phyloP scores from a whole-genome alignment of 2,888 invertebrate species.

The Meta bourneti region DNA sequence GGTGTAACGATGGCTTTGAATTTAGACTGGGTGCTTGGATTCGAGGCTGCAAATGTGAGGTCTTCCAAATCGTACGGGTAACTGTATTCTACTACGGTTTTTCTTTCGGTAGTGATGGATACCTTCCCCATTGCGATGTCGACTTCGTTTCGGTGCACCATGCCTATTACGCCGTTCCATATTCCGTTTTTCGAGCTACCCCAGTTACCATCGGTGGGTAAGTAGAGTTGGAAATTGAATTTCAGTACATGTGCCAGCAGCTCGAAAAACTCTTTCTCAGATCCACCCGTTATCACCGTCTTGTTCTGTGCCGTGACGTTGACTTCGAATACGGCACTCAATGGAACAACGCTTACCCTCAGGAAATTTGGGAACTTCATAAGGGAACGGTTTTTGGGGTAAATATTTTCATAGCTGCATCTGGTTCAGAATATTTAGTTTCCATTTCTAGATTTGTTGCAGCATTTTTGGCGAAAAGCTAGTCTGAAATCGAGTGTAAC shows the following conservation, averaged over 20 bases:
- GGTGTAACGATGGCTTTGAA: constrained; percentile 27
- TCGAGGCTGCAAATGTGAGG: constrained; percentile 38
- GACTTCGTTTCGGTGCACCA: constrained; percentile 78
- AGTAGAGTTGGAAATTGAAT: not conserved
- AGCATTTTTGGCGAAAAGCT: no score
- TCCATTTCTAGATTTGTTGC: no score
- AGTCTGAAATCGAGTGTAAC: no score
- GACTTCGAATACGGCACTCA: not conserved
- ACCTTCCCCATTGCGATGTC: constrained; percentile 83
- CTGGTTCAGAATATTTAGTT: no score
- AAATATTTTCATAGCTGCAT: no score
- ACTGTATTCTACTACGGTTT: constrained; percentile 83
- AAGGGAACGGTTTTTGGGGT: no score
- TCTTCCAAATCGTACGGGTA: constrained; percentile 79
- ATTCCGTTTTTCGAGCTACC: constrained; percentile 15
- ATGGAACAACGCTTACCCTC: not conserved
- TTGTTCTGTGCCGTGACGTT: not conserved
- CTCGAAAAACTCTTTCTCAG: constrained; percentile 18
- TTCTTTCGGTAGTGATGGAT: constrained; percentile 83
- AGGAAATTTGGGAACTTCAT: not conserved
- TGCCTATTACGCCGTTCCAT: constrained; percentile 78
- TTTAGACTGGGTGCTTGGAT: constrained; percentile 26
- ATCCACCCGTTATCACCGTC: not conserved
- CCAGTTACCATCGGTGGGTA: constrained; percentile 7
- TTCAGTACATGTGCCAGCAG: constrained; percentile 10